Conservation (phyloP, 2,797 vertebrate genomes). For the Notolabrus celidotus region DNA sequence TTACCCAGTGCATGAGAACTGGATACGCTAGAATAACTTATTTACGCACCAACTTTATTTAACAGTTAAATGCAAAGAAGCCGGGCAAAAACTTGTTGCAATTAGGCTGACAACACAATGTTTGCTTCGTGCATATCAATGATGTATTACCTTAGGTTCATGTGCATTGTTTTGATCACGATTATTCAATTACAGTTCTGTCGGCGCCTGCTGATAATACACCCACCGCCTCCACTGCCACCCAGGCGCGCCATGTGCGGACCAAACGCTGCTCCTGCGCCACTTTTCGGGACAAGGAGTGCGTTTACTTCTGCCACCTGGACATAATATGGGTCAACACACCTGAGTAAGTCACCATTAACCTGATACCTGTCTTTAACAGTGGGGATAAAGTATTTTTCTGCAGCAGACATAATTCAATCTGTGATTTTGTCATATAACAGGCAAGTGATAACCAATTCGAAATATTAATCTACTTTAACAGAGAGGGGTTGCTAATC, state of each 20-base stretch:
- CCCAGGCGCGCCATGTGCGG: slow-evolving; percentile 78
- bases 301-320: slow-evolving; percentile 98
- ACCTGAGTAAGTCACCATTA: slow-evolving; percentile 88
- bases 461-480: no score
- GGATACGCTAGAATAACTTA: not conserved
- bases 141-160: not conserved
- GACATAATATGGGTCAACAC: slow-evolving; percentile 99
- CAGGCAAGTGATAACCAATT: not conserved
- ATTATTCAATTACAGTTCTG: slow-evolving; percentile 40
- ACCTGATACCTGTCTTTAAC: not conserved
- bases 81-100: not conserved
- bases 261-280: slow-evolving; percentile 95
- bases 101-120: not conserved
- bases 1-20: no score
- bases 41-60: not conserved
- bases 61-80: not conserved
- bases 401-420: not conserved
- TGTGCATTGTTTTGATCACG: slow-evolving; percentile 28
- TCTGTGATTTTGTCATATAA: not conserved
- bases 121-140: not conserved
- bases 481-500: no score
- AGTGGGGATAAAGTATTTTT: no score
- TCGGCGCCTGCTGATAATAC: slow-evolving; percentile 54
- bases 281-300: slow-evolving; percentile 94
- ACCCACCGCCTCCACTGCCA: slow-evolving; percentile 21